These are phyloP conservation scores for Eulithis prunata DNA, from an alignment of 2,888 invertebrate genomes.

Conservation along the genomic window DNA sequence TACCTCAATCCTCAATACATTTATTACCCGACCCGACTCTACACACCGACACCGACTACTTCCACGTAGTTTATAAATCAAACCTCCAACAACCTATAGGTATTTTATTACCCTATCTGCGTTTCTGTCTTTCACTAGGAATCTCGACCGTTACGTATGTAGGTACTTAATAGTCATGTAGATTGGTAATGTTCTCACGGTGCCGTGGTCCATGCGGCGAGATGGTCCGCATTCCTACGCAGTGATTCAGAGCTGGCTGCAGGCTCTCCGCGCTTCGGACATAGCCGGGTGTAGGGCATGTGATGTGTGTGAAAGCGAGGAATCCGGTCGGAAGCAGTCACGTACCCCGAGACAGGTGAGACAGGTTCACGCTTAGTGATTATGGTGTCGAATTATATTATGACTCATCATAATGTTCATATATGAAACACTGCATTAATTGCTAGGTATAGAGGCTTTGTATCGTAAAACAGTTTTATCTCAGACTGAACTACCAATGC, in stretches of 20 bases:
- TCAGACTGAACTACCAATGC: too few relatives aligned
- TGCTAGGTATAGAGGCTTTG: background rate
- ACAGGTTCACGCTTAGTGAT: constrained; percentile 14
- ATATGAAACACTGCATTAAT: background rate
- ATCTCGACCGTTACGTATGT: constrained; percentile 20
- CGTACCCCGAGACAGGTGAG: constrained; percentile 16
- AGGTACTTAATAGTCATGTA: constrained; percentile 3
- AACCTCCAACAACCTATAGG: too few relatives aligned
- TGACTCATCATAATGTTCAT: background rate
- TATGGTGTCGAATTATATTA: background rate
- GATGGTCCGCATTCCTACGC: constrained; percentile 56
- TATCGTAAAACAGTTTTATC: too few relatives aligned
- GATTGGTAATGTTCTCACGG: constrained; percentile 34
- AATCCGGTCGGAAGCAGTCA: constrained; percentile 49
- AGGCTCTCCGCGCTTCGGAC: constrained; percentile 2
- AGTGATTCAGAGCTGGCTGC: constrained; percentile 52
- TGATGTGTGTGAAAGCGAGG: constrained; percentile 56
- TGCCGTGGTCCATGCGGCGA: background rate
- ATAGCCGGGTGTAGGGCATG: constrained; percentile 48
- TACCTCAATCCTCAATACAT: too few relatives aligned
- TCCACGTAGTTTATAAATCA: too few relatives aligned
- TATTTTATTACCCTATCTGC: background rate
- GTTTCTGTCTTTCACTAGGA: background rate
- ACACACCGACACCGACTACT: too few relatives aligned
- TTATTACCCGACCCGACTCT: too few relatives aligned